phyloP scores from a whole-genome alignment of 2,113 vertebrate genomes.

The Aptenodytes patagonicus region DNA sequence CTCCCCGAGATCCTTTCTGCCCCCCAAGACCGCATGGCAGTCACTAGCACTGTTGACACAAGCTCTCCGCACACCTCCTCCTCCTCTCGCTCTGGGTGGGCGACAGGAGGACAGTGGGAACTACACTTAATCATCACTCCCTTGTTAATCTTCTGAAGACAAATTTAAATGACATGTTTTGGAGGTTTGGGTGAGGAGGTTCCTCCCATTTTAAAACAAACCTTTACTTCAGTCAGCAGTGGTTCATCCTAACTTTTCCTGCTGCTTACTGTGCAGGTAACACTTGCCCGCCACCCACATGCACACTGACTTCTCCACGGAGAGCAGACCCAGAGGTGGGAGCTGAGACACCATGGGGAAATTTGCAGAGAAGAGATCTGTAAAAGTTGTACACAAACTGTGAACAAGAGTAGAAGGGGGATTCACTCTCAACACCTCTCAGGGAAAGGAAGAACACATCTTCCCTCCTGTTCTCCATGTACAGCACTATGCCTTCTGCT shows the following conservation, averaged over 20 bases:
- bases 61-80: neutral
- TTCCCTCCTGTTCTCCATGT: neutral
- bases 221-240: neutral
- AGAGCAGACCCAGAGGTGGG: neutral
- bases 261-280: neutral
- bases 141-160: neutral
- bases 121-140: neutral
- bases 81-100: neutral
- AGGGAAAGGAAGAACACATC: neutral
- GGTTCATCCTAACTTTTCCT: neutral
- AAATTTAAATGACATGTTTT: neutral
- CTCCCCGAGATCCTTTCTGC: neutral
- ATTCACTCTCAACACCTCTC: neutral
- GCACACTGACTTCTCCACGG: neutral
- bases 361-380: neutral
- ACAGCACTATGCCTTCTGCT: neutral
- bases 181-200: neutral
- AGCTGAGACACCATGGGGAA: neutral
- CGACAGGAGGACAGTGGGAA: neutral
- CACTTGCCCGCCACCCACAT: neutral
- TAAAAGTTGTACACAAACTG: neutral
- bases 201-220: neutral
- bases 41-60: neutral
- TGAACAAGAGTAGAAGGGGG: neutral
- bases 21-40: neutral